Evolutionary conservation across 2,888 invertebrate species (phyloP).

Genomic region (Sinodicranocentrus sp.): DNA sequence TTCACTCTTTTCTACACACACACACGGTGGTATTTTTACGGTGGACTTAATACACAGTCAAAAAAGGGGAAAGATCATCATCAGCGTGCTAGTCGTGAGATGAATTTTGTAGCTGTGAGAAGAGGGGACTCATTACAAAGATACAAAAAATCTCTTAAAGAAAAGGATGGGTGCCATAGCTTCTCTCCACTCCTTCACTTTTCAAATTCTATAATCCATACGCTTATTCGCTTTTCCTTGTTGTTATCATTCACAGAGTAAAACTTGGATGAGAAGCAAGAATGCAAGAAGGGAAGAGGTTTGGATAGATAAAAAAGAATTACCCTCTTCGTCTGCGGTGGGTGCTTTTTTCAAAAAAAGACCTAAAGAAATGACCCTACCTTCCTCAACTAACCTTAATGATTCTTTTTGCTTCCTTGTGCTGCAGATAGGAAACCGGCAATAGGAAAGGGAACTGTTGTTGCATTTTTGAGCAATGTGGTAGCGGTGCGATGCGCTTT

Average conservation of each 20-base stretch:
- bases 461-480: neutral
- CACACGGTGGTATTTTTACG: too few relatives aligned
- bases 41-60: neutral
- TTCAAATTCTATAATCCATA: neutral
- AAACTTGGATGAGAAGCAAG: neutral
- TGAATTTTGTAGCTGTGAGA: neutral
- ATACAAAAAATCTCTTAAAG: too few relatives aligned
- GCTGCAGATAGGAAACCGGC: neutral
- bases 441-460: neutral
- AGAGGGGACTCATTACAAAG: too few relatives aligned
- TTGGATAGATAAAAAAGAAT: neutral
- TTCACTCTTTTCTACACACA: too few relatives aligned
- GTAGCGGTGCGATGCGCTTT: too few relatives aligned
- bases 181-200: slow-evolving; percentile 1
- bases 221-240: neutral
- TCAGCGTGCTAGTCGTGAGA: neutral
- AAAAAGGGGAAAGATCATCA: too few relatives aligned
- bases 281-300: neutral
- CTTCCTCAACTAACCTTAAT: slow-evolving; percentile 25
- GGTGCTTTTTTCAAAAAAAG: neutral
- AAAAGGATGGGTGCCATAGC: too few relatives aligned
- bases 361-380: slow-evolving; percentile 14
- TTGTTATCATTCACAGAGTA: neutral
- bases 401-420: slow-evolving; percentile 24
- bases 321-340: neutral